Conservation (phyloP, 2,797 vertebrate genomes). For the Micromesistius poutassou region DNA sequence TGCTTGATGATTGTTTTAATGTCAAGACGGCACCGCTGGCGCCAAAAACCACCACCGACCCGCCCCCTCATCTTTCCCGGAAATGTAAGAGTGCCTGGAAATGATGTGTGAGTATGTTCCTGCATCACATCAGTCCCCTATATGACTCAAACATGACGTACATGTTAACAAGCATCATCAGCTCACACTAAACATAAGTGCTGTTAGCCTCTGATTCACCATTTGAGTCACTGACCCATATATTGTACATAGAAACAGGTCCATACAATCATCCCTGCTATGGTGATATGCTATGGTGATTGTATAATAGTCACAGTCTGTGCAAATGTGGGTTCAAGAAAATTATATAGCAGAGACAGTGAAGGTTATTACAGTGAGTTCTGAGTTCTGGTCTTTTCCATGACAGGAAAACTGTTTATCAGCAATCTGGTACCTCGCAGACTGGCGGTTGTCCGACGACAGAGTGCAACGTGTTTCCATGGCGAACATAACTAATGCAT, state of each 20-base stretch:
- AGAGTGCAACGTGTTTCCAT: neutral
- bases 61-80: neutral
- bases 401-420: constrained; percentile 18
- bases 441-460: neutral
- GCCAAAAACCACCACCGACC: neutral
- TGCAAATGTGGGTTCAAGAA: constrained; percentile 3
- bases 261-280: constrained; percentile 24
- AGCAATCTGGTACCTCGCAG: neutral
- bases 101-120: constrained; percentile 14
- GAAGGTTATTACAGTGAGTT: constrained; percentile 33
- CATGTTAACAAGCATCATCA: constrained; percentile 35
- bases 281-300: constrained; percentile 15
- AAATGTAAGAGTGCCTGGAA: constrained; percentile 24
- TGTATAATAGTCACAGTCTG: neutral
- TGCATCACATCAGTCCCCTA: constrained; percentile 5
- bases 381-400: constrained; percentile 35
- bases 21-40: neutral
- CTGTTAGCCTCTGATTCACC: constrained; percentile 25
- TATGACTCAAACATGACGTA: constrained; percentile 29
- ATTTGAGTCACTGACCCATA: constrained; percentile 39
- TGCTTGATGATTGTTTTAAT: neutral
- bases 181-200: constrained; percentile 33
- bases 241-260: constrained; percentile 4
- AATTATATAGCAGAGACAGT: constrained; percentile 6
- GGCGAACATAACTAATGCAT: neutral